Base-by-base conservation (phyloP, 2,113 vertebrate genomes). In the Hyperopisus bebe region DNA sequence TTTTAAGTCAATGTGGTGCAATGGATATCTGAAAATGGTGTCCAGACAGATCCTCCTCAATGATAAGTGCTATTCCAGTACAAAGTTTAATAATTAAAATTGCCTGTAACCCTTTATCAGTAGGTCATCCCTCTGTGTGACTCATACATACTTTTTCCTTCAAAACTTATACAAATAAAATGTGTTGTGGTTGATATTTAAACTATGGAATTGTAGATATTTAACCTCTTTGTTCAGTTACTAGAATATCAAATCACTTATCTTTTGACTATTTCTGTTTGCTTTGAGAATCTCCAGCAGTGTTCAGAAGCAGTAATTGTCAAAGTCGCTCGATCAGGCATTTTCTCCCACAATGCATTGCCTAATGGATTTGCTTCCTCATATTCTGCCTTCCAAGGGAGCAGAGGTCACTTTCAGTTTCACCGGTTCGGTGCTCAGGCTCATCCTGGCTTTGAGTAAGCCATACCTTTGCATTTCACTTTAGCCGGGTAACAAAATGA, bases 61-160 rank as follows among this genome's bases (percentile, higher is more conserved):
- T 53, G 85, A 87, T 87, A 53, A 87, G 24, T 87, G 85, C 1
- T 87, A 55, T 55, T 87, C 53, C 50, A 87, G 15, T 53, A 55
- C 85, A 87, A 87, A 39, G 47, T 55, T 53, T 35, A 35, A 55
- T 87, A 87, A 87, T 87, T 39, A 31, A 70, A 39, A 55, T 53
- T 53, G 11, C 24, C 50, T 39, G 8, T 80, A 42, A 84, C 82
- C 39, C 3, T 84, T 47, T 84, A 84, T 84, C 80, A 9, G 80
- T 84, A 44, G 4, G 44, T 47, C 42, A 84, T 47, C 82, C 44
- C 44, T 11, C 10, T 13, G 44, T 47, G 44, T 84, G n/a, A 84
- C 82, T 84, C 35, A 84, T 47, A n/a, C 44, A n/a, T 47, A 47
- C 9, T 21, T 47, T n/a, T 84, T 24, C 19, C 15, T 80, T 15